phyloP scores from a whole-genome alignment of 2,797 vertebrate genomes.

The Danio choprae region DNA sequence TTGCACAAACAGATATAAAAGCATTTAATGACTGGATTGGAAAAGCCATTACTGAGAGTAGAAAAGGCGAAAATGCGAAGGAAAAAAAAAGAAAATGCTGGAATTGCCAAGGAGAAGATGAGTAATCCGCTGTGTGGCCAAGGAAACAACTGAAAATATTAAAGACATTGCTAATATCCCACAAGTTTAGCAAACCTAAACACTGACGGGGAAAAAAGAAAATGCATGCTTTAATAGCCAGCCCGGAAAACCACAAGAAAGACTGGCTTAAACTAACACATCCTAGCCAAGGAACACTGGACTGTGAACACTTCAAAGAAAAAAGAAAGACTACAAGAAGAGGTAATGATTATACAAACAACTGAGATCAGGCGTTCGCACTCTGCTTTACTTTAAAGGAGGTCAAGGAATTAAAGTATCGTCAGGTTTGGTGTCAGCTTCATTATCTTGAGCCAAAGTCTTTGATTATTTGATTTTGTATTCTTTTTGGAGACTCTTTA shows the following conservation, averaged over 20 bases:
- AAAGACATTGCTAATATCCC: conserved; percentile 52
- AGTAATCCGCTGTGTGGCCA: conserved; percentile 51
- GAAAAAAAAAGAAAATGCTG: conserved; percentile 12
- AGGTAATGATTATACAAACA: conserved; percentile 44
- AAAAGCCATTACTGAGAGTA: conserved; percentile 60
- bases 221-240: conserved; percentile 40
- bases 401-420: not conserved
- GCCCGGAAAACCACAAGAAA: conserved; percentile 54
- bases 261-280: conserved; percentile 50
- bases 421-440: conserved; percentile 22
- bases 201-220: conserved; percentile 26
- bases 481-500: conserved; percentile 40
- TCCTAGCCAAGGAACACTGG: conserved; percentile 43
- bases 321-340: conserved; percentile 44
- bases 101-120: conserved; percentile 54
- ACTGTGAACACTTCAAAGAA: conserved; percentile 41
- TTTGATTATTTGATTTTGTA: conserved; percentile 41
- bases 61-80: conserved; percentile 37
- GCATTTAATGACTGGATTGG: conserved; percentile 60
- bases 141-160: conserved; percentile 47
- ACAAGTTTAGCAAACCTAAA: conserved; percentile 51
- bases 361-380: conserved; percentile 33
- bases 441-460: conserved; percentile 26
- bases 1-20: conserved; percentile 67
- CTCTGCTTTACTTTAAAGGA: conserved; percentile 28